Conservation (phyloP, 2,888 invertebrate genomes). For the Stenodera caucasica region DNA sequence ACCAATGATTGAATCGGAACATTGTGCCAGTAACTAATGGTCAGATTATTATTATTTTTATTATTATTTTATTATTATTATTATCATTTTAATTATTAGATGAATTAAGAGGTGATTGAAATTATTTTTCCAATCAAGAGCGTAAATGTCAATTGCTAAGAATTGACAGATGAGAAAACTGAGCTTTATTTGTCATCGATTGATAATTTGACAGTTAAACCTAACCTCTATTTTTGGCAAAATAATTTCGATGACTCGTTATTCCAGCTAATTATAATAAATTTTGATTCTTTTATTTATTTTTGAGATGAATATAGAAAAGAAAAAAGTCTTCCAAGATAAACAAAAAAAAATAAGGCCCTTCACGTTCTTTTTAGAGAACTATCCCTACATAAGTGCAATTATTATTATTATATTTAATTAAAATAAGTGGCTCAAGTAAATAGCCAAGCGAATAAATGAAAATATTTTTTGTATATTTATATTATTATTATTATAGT, state of each 20-base stretch:
- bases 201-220: too few relatives aligned
- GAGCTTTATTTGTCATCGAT: too few relatives aligned
- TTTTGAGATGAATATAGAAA: too few relatives aligned
- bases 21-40: conserved; percentile 43
- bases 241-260: too few relatives aligned
- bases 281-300: too few relatives aligned
- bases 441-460: conserved; percentile 21
- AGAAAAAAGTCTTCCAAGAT: background rate
- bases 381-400: conserved; percentile 37
- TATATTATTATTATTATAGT: conserved; percentile 13
- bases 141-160: too few relatives aligned
- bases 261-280: too few relatives aligned
- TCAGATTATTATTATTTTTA: conserved; percentile 32
- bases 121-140: too few relatives aligned
- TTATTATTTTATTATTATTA: background rate
- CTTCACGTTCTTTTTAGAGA: conserved; percentile 7
- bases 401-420: conserved; percentile 25
- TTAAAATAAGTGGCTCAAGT: conserved; percentile 33
- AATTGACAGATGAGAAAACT: too few relatives aligned
- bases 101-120: background rate
- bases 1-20: conserved; percentile 33
- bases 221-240: too few relatives aligned
- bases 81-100: background rate
- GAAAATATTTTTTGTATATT: conserved; percentile 24
- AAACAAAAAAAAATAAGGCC: background rate